Base-by-base conservation (phyloP, 30 jellyfish, hydroid and myxozoan genomes). In the Aurelia sp. region DNA sequence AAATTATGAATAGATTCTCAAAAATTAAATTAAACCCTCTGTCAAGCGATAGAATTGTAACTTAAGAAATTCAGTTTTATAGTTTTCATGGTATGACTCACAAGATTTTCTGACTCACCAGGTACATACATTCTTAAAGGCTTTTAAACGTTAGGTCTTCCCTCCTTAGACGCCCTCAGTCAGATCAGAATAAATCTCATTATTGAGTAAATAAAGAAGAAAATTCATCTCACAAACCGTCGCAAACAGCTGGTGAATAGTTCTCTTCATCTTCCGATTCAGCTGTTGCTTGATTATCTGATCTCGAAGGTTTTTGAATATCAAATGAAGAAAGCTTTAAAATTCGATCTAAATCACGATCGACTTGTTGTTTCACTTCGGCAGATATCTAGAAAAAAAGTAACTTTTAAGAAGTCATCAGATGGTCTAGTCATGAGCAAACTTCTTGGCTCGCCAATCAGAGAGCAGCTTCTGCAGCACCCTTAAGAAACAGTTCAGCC, bases 291-390 rank as follows among this genome's bases (percentile, higher is more conserved):
- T 44, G 68, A 10, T 58, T 58, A 15, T 17, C 8, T 15, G 67
- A 7, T 15, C 13, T n/a, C 2, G 64, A 78, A 18, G 87, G 13
- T 33, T 61, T 72, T 62, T 61, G 85, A 47, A 35, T 44, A 15
- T 18, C 80, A 61, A 78, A 48, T 11, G 84, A 60, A 19, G 93
- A 62, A 3, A 51, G 80, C 67, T 72, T 71, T n/a, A 84, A 44
- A n/a, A 84, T 84, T 40, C 87, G 73, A 13, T 71, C 77, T 27
- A 84, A 51, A 41, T 61, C 57, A 3, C 87, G 87, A 48, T 60
- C 62, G 2, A 84, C 93, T 72, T 62, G 87, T 24, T 84, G 77
- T 41, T 72, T 76, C 10, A 72, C 82, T 47, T 76, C 93, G 0
- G 38, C 66, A 2, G 93, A 63, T 38, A 76, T 41, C 87, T 84